Conservation (phyloP, 2,888 invertebrate genomes). For the Drosophila falleni region DNA sequence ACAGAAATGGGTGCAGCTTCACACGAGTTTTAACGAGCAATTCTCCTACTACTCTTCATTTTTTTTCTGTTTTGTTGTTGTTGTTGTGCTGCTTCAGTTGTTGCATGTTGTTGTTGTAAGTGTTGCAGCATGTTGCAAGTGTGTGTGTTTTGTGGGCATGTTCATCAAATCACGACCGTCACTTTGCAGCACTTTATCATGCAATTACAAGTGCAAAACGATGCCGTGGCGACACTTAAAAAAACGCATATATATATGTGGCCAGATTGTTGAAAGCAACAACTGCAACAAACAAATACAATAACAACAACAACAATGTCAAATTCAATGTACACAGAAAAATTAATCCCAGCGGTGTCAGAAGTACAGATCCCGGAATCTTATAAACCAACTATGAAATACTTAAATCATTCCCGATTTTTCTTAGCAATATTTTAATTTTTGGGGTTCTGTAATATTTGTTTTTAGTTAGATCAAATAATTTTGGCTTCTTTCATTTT, state of each 20-base stretch:
- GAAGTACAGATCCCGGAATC: too few relatives aligned
- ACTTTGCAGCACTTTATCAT: conserved; percentile 72
- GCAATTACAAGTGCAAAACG: conserved; percentile 70
- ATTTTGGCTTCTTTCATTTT: too few relatives aligned
- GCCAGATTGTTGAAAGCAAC: conserved; percentile 1
- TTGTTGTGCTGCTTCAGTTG: conserved; percentile 16
- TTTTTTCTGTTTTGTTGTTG: not conserved
- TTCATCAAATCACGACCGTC: conserved; percentile 58
- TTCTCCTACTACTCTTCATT: conserved; percentile 3
- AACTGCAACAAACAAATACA: conserved; percentile 1
- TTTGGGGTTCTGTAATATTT: too few relatives aligned
- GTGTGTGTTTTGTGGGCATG: conserved; percentile 24
- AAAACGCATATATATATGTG: not conserved
- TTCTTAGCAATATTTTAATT: too few relatives aligned
- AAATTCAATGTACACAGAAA: conserved; percentile 18
- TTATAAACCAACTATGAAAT: too few relatives aligned
- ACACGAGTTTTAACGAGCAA: conserved; percentile 47
- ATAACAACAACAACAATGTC: conserved; percentile 15
- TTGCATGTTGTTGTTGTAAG: conserved; percentile 16
- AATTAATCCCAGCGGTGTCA: too few relatives aligned
- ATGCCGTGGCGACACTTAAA: conserved; percentile 40
- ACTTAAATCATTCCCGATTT: too few relatives aligned
- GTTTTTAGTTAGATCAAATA: too few relatives aligned
- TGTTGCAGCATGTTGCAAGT: conserved; percentile 40
- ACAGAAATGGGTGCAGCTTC: conserved; percentile 40